Conservation (phyloP, 2,113 vertebrate genomes). For the Guaruba guarouba region DNA sequence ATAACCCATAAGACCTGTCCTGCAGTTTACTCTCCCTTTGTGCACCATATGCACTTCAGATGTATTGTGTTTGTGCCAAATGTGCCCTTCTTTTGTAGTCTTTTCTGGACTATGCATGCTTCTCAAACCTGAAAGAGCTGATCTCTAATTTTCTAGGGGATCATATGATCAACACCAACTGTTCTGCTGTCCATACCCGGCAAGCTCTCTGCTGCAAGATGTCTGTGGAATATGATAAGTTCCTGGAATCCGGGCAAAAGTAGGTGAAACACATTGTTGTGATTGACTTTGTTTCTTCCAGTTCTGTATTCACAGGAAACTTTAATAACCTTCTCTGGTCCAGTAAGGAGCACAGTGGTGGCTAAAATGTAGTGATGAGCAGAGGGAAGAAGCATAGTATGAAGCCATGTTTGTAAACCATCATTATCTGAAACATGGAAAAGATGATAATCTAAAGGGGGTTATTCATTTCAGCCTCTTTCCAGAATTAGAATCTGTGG, state of each 20-base stretch:
- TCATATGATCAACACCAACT: conserved; percentile 95
- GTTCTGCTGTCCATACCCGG: conserved; percentile 90
- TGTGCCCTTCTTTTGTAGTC: background rate
- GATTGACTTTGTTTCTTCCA: background rate
- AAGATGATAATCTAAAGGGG: background rate
- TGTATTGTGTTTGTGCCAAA: background rate
- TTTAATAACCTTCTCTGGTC: background rate
- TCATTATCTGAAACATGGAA: background rate
- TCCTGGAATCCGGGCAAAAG: conserved; percentile 95
- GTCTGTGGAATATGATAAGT: conserved; percentile 98
- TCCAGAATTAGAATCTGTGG: background rate
- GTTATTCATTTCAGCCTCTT: background rate
- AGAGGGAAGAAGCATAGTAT: background rate
- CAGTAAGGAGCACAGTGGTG: background rate
- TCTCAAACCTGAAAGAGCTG: background rate
- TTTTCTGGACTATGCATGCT: background rate
- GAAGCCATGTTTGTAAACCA: background rate
- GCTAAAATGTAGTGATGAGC: background rate
- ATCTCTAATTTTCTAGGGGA: conserved; percentile 71
- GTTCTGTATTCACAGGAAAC: background rate
- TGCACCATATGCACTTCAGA: background rate
- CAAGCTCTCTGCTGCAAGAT: conserved; percentile 99
- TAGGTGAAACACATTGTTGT: conserved; percentile 68
- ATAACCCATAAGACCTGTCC: background rate
- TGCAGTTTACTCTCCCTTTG: background rate